Base-by-base conservation (phyloP, 2,797 vertebrate species). In the Bucorvus abyssinicus region DNA sequence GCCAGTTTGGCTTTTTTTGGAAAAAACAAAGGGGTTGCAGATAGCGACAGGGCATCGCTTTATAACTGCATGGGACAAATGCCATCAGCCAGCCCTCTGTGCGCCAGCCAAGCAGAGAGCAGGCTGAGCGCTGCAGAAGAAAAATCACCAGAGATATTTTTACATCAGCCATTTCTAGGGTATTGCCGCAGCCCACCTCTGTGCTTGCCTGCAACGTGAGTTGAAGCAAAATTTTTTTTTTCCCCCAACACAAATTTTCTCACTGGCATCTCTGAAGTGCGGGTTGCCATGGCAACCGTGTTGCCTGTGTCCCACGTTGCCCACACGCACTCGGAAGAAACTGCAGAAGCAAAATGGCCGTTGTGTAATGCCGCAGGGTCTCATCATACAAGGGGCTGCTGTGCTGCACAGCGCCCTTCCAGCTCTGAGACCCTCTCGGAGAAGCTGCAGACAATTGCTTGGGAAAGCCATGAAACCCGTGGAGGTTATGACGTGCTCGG, bases 271-370 rank as follows among this genome's bases (percentile, higher is more conserved):
- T 79, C 92, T 87, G 83, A 96, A 95, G 96, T 93, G 88, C 23
- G 42, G 38, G 96, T 97, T 96, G 94, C 95, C 87, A 97, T 96
- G 95, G 97, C 90, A 97, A 97, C 97, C 52, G 75, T 90, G 94
- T 94, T 57, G 92, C n/a, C 96, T 81, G 95, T 88, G 92, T 92
- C 96, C 97, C 97, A 95, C 42, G 73, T 97, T 95, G 95, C 96
- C 95, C 91, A 93, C 92, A 92, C 38, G 84, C 75, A 29, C 87
- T 81, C 4, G 1, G 86, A 61, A 71, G 88, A 86, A 94, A 70
- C 93, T 89, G 91, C 89, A 71, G 87, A 77, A 94, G 96, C 85
- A 83, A 96, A 96, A 96, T 95, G 96, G 96, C 93, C 1, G 91
- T 96, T 94, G 84, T 86, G 92, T 80, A 91, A 91, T 2, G 34